Base-by-base conservation (phyloP, 2,113 vertebrate species). In the Lucifuga dentata region DNA sequence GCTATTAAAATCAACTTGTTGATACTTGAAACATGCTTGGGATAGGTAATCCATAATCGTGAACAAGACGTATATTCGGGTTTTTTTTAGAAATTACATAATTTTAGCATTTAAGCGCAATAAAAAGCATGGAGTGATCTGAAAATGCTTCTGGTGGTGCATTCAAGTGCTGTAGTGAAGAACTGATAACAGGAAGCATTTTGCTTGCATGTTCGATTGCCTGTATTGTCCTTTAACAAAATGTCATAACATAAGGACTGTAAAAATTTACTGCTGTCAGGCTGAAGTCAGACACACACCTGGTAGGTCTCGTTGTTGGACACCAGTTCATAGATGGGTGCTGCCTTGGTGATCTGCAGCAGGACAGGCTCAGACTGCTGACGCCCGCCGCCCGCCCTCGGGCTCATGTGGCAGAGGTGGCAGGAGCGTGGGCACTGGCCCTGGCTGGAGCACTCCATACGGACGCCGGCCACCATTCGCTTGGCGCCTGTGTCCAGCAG, bases 251-350 rank as follows among this genome's bases (percentile, higher is more conserved):
- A 44, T 17, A 17, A n/a, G 16, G 9, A 38, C 1, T n/a, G 1
- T 11, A 1, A 24, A 21, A 48, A 19, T 24, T 1, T 10, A n/a
- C n/a, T 36, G 15, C 43, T 48, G 20, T 20, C 39, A 53, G 24
- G 40, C 36, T 38, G 10, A 15, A 36, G 20, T 21, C 26, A 10
- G 38, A 3, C 17, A 2, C 79, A 26, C 17, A 98, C 98, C 95
- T 95, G 93, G 84, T 96, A 97, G 5, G 98, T 99, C 81, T 96
- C 95, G 11, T 94, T 94, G 93, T 96, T 97, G 88, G 95, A 95
- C 78, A 99, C 95, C 76, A 99, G 82, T 48, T 99, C 97, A 1
- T 97, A 99, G 81, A 98, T 92, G 2, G 97, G 97, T 0, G 94
- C 89, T 0, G 98, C 95, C 73, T 96, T 97, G 73, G 97, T 98